Evolutionary conservation across 2,888 invertebrate genomes (phyloP), one percentile per base, ranked within the genome.

Genomic region (Lamproptera curius): DNA sequence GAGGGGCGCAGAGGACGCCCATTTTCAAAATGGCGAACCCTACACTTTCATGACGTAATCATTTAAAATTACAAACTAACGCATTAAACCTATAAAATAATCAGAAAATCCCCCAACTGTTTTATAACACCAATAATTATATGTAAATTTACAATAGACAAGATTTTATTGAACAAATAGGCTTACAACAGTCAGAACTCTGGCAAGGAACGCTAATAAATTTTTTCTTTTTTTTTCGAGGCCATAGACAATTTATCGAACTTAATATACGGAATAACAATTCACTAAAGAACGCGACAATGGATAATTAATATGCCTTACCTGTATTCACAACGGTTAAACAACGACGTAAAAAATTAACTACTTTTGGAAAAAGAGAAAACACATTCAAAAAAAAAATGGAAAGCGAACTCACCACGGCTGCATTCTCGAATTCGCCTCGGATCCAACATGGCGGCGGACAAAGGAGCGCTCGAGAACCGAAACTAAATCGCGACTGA

Each of bases 11-110:
- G 46, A 53, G 45, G 69, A 71, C 72, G 75, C 71, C 68, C 70
- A 67, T 76, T 79, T 81, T 62, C 80, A 83, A 83, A 73, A 82
- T 83, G 83, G 83, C 83, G 70, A 42, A 42, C 55, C 52, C 51
- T 51, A 40, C 26, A 42, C 38, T 47, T 50, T 52, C 38, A 49
- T 71, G 72, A 73, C 66, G 75, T 70, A 62, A 62, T 52, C 50
- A 35, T 16, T 51, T 46, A 55, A 56, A 53, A 52, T 52, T 37
- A 52, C 53, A 39, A n/a, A n/a, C n/a, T n/a, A n/a, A n/a, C n/a
- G n/a, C n/a, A n/a, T n/a, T n/a, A n/a, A n/a, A n/a, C n/a, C n/a
- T n/a, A n/a, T n/a, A n/a, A n/a, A n/a, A n/a, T n/a, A n/a, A n/a
- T n/a, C n/a, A n/a, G n/a, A n/a, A n/a, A n/a, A n/a, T n/a, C n/a